Evolutionary conservation across 2,888 invertebrate genomes (phyloP).

Genomic region (Anoplius nigerrimus): DNA sequence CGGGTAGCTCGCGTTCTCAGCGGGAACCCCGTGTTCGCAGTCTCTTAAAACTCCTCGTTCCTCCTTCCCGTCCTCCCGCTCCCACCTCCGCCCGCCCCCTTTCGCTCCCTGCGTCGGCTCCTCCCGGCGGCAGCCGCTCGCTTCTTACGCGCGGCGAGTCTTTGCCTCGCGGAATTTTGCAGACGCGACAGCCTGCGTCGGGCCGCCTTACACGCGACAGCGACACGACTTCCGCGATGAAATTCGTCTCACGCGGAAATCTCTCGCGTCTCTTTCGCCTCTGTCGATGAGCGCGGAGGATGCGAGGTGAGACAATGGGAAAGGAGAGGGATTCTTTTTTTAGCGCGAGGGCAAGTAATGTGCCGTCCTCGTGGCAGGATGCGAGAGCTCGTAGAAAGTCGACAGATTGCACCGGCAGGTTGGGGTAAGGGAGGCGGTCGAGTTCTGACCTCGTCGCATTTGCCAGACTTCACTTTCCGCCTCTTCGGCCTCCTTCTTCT

Average conservation of each 20-base stretch:
- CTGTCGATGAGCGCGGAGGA: no score
- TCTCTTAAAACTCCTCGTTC: slow-evolving; percentile 53
- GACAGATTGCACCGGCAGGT: neutral
- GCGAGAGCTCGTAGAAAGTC: neutral
- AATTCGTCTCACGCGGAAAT: neutral
- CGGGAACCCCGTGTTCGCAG: slow-evolving; percentile 62
- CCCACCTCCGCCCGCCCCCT: neutral
- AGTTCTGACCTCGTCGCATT: slow-evolving; percentile 29
- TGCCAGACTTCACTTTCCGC: slow-evolving; percentile 20
- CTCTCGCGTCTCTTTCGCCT: no score
- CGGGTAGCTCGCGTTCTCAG: slow-evolving; percentile 65
- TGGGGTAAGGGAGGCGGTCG: no score
- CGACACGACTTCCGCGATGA: slow-evolving; percentile 28
- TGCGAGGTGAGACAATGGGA: no score
- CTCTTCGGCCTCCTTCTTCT: slow-evolving; percentile 31
- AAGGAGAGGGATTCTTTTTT: no score
- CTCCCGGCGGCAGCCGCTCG: neutral
- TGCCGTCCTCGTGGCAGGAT: no score
- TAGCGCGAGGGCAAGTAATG: no score
- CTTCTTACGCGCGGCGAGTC: neutral
- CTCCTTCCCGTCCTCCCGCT: slow-evolving; percentile 38
- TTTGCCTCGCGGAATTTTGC: slow-evolving; percentile 18
- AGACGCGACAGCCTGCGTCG: slow-evolving; percentile 14
- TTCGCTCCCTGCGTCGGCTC: neutral
- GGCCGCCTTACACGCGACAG: slow-evolving; percentile 26